These are phyloP conservation scores for Trematocara marginatum DNA, from an alignment of 2,113 vertebrate genomes.

Conservation along the genomic window DNA sequence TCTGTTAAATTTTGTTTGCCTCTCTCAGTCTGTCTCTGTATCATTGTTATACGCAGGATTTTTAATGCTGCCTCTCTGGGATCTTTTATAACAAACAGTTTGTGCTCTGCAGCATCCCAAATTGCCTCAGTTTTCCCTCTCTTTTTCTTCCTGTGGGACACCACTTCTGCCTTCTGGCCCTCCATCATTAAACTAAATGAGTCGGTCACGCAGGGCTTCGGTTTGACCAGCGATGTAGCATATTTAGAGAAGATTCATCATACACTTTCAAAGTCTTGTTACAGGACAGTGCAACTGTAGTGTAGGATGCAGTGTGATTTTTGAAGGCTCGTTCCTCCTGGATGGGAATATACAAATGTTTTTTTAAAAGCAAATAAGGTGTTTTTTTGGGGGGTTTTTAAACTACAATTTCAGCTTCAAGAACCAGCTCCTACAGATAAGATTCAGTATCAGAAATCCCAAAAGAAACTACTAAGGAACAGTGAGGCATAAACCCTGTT, in stretches of 20 bases:
- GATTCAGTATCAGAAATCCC: neutral
- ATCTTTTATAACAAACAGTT: slow-evolving; percentile 11
- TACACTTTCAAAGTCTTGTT: neutral
- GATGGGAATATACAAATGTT: neutral
- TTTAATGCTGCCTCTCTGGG: neutral
- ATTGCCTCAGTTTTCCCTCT: neutral
- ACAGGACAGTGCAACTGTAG: neutral
- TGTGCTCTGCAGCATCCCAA: neutral
- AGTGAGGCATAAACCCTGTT: neutral
- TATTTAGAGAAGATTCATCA: neutral
- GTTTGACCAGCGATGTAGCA: neutral
- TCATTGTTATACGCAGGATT: neutral
- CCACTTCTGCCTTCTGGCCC: neutral
- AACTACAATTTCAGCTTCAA: neutral
- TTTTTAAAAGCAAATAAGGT: neutral
- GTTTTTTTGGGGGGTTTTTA: neutral
- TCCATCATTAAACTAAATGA: neutral
- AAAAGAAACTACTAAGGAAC: neutral
- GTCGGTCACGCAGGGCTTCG: neutral
- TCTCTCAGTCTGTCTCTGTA: neutral
- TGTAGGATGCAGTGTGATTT: neutral
- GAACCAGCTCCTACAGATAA: neutral
- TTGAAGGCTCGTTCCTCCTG: neutral
- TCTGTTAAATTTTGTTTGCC: slow-evolving; percentile 17
- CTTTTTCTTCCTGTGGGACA: neutral